phyloP scores from a whole-genome alignment of 2,888 invertebrate species.

The Pharmacophagus antenor region DNA sequence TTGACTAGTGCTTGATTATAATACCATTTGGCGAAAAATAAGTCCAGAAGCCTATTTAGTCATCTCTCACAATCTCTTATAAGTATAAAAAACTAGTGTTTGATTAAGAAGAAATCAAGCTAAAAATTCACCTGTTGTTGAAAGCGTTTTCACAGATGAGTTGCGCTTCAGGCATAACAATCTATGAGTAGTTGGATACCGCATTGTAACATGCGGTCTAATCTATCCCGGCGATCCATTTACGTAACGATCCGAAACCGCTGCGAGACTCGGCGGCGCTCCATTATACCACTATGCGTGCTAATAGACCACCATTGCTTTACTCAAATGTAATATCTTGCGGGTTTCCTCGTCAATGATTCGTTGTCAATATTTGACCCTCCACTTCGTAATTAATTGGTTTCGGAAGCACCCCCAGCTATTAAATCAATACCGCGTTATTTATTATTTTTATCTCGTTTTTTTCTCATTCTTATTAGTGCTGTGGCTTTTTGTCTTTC shows the following conservation, averaged over 20 bases:
- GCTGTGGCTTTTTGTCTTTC: too few relatives aligned
- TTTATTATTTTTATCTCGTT: too few relatives aligned
- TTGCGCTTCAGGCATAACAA: too few relatives aligned
- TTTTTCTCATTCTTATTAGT: too few relatives aligned
- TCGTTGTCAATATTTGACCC: constrained; percentile 34
- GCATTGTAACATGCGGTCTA: constrained; percentile 35
- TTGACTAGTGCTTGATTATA: too few relatives aligned
- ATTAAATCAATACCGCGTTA: constrained; percentile 8
- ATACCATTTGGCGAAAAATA: too few relatives aligned
- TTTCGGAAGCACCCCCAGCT: constrained; percentile 4
- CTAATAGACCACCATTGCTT: constrained; percentile 53
- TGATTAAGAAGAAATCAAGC: too few relatives aligned
- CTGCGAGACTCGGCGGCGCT: constrained; percentile 42
- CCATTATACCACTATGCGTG: constrained; percentile 50
- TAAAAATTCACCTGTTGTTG: constrained; percentile 6
- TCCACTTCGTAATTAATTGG: constrained; percentile 18
- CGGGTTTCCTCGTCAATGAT: constrained; percentile 43
- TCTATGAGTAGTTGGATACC: constrained; percentile 19
- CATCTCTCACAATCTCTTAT: too few relatives aligned
- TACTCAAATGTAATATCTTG: constrained; percentile 54
- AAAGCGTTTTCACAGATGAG: constrained; percentile 25
- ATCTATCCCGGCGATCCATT: constrained; percentile 54
- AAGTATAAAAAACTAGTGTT: too few relatives aligned
- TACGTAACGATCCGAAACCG: constrained; percentile 59
- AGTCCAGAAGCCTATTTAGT: too few relatives aligned